Evolutionary conservation across 2,888 invertebrate species (phyloP).

Genomic region (Xylophagus ater): DNA sequence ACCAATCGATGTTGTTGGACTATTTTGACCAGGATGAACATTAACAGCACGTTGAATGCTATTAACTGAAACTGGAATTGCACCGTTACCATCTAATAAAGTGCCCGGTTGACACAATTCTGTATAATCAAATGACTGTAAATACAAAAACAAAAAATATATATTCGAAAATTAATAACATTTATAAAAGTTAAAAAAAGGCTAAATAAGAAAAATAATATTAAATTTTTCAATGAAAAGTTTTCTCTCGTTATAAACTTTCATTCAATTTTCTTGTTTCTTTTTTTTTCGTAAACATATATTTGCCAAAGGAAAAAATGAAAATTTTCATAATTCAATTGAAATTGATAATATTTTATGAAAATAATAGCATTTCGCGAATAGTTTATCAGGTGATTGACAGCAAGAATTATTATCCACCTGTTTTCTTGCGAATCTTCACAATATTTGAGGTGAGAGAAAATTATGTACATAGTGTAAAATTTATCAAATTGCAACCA

Average conservation of each 20-base stretch:
- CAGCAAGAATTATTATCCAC: too few relatives aligned
- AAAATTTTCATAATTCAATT: too few relatives aligned
- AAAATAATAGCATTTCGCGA: too few relatives aligned
- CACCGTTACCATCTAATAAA: slow-evolving; percentile 43
- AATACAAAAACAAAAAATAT: slow-evolving; percentile 20
- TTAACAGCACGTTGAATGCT: slow-evolving; percentile 44
- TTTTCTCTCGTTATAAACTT: background rate
- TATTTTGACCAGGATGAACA: slow-evolving; percentile 40
- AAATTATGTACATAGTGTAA: too few relatives aligned
- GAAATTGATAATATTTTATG: too few relatives aligned
- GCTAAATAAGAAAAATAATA: slow-evolving; percentile 6
- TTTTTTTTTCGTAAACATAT: too few relatives aligned
- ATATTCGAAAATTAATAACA: slow-evolving; percentile 11
- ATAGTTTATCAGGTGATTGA: too few relatives aligned
- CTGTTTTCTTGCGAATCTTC: too few relatives aligned
- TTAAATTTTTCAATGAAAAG: slow-evolving; percentile 7
- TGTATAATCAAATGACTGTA: slow-evolving; percentile 85
- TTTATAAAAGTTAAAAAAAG: too few relatives aligned
- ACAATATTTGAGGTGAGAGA: too few relatives aligned
- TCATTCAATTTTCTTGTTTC: background rate
- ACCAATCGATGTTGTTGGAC: slow-evolving; percentile 42
- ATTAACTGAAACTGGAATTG: slow-evolving; percentile 43
- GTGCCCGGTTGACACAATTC: slow-evolving; percentile 67
- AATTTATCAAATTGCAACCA: too few relatives aligned
- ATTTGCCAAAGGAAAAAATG: too few relatives aligned